These are phyloP conservation scores for Noctilio leporinus DNA, from an alignment of 2,113 vertebrate species.

Conservation along the genomic window DNA sequence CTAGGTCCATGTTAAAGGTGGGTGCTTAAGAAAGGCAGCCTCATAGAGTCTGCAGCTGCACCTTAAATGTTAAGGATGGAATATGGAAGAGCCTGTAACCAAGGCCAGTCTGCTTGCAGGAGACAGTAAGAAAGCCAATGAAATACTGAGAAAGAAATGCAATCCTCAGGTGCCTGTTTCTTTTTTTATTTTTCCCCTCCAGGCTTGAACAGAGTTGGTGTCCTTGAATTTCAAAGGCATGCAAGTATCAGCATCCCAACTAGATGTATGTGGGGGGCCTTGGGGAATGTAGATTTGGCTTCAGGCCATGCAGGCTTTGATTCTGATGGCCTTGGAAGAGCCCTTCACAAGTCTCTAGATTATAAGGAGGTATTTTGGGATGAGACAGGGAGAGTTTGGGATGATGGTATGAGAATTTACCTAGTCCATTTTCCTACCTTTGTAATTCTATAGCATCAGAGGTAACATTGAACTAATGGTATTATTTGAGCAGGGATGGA, in stretches of 20 bases:
- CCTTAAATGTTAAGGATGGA: neutral
- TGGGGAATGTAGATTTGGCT: conserved; percentile 16
- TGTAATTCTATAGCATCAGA: neutral
- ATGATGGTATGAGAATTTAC: neutral
- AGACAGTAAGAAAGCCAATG: neutral
- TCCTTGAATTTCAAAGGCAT: conserved; percentile 47
- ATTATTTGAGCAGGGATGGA: neutral
- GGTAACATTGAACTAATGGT: neutral
- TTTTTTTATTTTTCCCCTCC: neutral
- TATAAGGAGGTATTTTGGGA: neutral
- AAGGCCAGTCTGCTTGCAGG: neutral
- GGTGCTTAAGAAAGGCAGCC: neutral
- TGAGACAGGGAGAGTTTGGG: neutral
- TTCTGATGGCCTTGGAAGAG: conserved; percentile 26
- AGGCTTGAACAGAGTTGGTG: neutral
- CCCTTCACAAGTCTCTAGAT: neutral
- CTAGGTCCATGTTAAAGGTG: neutral
- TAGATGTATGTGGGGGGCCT: neutral
- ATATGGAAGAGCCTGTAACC: neutral
- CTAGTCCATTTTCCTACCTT: neutral
- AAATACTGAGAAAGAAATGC: neutral
- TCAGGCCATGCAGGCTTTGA: neutral
- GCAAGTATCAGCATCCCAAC: neutral
- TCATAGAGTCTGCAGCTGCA: neutral
- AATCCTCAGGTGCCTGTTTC: conserved; percentile 13